Evolutionary conservation across 1,140 invertebrate species (phyloP).

Genomic region (Bombus waltoni): DNA sequence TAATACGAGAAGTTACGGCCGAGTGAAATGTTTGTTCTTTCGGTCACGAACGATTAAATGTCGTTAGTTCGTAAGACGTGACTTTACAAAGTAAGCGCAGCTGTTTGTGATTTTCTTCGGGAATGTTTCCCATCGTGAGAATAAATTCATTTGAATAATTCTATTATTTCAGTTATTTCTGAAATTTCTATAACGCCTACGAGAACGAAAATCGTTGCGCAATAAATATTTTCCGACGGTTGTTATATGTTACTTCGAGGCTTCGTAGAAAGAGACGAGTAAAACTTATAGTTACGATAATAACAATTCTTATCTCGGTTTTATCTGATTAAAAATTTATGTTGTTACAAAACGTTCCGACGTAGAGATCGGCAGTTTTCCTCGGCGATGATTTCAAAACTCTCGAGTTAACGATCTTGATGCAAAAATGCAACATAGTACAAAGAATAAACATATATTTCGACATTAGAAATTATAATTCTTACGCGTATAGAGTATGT

Average conservation of each 20-base stretch:
- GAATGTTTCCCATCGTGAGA: neutral
- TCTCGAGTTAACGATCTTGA: neutral
- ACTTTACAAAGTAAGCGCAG: neutral
- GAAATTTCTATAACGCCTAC: too few relatives aligned
- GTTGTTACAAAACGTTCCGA: neutral
- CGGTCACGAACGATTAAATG: conserved; percentile 21
- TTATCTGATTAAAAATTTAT: neutral
- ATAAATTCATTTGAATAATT: neutral
- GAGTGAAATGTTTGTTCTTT: neutral
- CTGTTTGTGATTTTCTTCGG: neutral
- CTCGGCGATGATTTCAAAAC: neutral
- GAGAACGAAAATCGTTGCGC: too few relatives aligned
- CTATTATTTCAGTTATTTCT: too few relatives aligned
- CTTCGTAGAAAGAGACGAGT: too few relatives aligned
- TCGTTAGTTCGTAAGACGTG: conserved; percentile 14
- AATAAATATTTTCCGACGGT: too few relatives aligned
- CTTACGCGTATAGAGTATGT: neutral
- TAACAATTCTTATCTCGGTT: too few relatives aligned
- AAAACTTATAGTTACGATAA: too few relatives aligned
- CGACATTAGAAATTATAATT: neutral
- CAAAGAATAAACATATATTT: neutral
- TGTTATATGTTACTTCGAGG: too few relatives aligned
- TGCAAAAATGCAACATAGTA: neutral
- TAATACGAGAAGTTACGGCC: neutral
- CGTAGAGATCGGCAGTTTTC: neutral